Base-by-base conservation (phyloP, 2,797 vertebrate genomes). In the Poecilia picta region DNA sequence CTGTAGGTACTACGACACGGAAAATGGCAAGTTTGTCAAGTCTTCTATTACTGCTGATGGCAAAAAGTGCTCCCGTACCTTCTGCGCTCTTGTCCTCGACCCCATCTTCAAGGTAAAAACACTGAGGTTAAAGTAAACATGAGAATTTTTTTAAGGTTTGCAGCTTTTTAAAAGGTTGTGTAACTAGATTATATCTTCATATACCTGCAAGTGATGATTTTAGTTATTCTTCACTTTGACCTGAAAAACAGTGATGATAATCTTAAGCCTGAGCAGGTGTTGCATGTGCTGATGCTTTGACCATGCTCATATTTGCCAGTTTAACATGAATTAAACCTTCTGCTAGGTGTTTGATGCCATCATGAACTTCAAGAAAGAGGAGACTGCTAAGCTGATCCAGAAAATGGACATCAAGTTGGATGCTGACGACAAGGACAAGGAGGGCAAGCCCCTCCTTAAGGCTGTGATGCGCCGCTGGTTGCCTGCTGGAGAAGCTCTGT, bases 181-280 rank as follows among this genome's bases (percentile, higher is more conserved):
- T 47, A 62, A 49, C 13, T 31, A 28, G 36, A 12, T 28, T 1
- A 33, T 31, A 55, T 33, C 3, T 55, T 3, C 70, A 1, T 75
- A 71, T 85, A 75, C 91, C 89, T 75, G 80, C 86, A 83, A 1
- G 0, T 99, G 98, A 98, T 99, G 98, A 98, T 89, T 53, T 81
- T 79, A 75, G 90, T 85, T 81, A 95, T 97, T 99, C 98, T 99
- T 99, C 98, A 99, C 98, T 99, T 99, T 99, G 98, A 99, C 97
- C 98, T 99, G 98, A 99, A 1, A 87, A 85, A 86, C 12, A 74
- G 93, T 98, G 98, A 97, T 97, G 98, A 98, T 87, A 91, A 73
- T 11, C 31, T 89, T 90, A 28, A 80, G 73, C 94, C 95, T 97
- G 96, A 96, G 87, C 78, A 76, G 83, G 84, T 87, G 81, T 23